Conservation (phyloP, 2,113 vertebrate genomes). For the Lethenteron camtschaticum region DNA sequence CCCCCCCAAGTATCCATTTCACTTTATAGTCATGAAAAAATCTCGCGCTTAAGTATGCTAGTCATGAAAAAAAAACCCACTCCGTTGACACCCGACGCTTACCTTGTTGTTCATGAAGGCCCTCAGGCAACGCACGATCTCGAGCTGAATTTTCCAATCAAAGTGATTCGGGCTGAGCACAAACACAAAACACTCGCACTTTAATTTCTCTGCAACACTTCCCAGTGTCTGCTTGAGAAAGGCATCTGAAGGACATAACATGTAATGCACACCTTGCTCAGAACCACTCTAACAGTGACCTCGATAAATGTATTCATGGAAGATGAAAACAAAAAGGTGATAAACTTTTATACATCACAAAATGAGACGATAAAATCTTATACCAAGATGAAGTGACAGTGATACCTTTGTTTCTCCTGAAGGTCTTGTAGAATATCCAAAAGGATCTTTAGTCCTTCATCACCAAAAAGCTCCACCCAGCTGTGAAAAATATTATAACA, state of each 20-base stretch:
- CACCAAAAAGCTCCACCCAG: constrained; percentile 5
- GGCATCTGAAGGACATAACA: not conserved
- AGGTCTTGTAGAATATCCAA: not conserved
- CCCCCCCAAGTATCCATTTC: no score
- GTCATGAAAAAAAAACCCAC: not conserved
- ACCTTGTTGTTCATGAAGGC: constrained; percentile 5
- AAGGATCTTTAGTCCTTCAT: not conserved
- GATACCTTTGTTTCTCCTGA: not conserved
- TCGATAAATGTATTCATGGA: not conserved
- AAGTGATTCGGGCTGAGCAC: not conserved
- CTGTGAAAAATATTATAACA: not conserved
- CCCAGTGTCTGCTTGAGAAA: not conserved
- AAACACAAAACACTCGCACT: not conserved
- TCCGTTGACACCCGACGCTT: not conserved
- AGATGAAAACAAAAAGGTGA: not conserved
- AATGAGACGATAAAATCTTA: not conserved
- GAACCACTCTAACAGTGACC: not conserved
- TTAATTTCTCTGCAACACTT: not conserved
- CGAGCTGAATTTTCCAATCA: constrained; percentile 2
- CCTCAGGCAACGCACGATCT: constrained; percentile 1
- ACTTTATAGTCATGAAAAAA: no score
- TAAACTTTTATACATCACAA: not conserved
- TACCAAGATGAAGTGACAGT: not conserved
- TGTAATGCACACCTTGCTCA: not conserved
- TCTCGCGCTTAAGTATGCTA: not conserved